phyloP scores from a whole-genome alignment of 2,888 invertebrate species.

The Mesochorus sp. region DNA sequence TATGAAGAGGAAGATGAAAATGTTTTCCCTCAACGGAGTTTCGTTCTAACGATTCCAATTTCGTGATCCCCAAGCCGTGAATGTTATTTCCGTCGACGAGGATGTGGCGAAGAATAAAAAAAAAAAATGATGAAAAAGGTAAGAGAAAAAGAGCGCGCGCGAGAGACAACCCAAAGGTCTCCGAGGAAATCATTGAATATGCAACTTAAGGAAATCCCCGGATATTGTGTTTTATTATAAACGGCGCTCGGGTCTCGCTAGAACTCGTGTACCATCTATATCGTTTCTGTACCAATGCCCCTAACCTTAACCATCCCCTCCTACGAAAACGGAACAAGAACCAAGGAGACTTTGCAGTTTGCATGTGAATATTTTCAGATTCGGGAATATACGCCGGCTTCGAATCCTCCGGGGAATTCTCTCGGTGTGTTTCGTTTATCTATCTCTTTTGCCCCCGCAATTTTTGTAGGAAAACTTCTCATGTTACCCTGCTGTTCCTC shows the following conservation, averaged over 20 bases:
- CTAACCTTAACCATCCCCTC: constrained; percentile 53
- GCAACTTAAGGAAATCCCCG: constrained; percentile 84
- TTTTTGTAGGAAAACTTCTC: constrained; percentile 54
- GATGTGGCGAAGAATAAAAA: constrained; percentile 33
- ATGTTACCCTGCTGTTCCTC: constrained; percentile 39
- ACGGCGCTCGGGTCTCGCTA: constrained; percentile 64
- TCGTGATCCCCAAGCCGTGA: constrained; percentile 61
- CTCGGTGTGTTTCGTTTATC: background rate
- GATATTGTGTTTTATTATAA: constrained; percentile 82
- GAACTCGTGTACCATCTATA: constrained; percentile 54
- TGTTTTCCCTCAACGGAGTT: constrained; percentile 50
- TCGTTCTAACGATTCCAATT: constrained; percentile 77
- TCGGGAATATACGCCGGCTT: constrained; percentile 74
- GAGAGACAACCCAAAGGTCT: constrained; percentile 82
- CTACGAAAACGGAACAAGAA: constrained; percentile 41
- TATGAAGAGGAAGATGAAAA: constrained; percentile 38
- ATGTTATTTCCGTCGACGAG: constrained; percentile 52
- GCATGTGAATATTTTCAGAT: constrained; percentile 80
- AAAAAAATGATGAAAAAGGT: constrained; percentile 20
- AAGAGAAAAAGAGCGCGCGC: constrained; percentile 16
- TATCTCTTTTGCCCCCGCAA: constrained; percentile 51
- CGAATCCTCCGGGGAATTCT: constrained; percentile 69
- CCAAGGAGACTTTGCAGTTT: constrained; percentile 75
- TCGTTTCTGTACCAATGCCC: constrained; percentile 45
- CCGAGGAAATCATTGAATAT: constrained; percentile 91